Conservation (phyloP, 1,140 invertebrate genomes). For the Drosophila watanabei region DNA sequence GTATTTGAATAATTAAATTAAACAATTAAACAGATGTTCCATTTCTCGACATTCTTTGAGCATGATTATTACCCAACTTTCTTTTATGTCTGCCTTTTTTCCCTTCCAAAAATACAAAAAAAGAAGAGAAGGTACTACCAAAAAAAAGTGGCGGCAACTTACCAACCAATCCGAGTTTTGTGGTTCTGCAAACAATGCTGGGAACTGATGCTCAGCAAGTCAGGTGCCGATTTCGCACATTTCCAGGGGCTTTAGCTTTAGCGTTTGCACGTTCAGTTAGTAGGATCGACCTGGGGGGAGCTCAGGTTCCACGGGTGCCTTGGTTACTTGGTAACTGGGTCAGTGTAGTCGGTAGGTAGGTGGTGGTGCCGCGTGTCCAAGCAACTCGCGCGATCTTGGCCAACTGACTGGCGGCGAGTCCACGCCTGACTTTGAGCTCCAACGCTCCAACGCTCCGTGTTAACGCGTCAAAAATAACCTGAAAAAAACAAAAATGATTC, state of each 20-base stretch:
- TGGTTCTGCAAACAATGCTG: constrained; percentile 6
- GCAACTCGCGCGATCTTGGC: constrained; percentile 66
- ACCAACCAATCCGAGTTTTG: constrained; percentile 40
- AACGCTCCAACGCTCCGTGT: constrained; percentile 52
- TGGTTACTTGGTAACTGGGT: constrained; percentile 18
- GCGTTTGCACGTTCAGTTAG: constrained; percentile 38
- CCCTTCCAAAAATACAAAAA: background rate
- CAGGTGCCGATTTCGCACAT: constrained; percentile 47
- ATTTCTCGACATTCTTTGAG: background rate
- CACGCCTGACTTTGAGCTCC: constrained; percentile 39
- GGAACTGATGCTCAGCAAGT: constrained; percentile 16
- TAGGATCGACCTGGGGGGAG: background rate
- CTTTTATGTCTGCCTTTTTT: constrained; percentile 5
- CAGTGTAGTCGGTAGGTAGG: constrained; percentile 1
- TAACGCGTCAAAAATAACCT: constrained; percentile 79
- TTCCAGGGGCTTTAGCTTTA: constrained; percentile 13
- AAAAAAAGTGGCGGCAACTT: constrained; percentile 23
- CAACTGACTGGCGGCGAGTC: constrained; percentile 64
- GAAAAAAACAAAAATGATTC: constrained; percentile 45
- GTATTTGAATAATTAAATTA: constrained; percentile 12
- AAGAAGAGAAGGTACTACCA: constrained; percentile 8
- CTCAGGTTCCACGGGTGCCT: constrained; percentile 3
- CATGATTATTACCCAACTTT: constrained; percentile 38
- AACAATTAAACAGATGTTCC: constrained; percentile 13
- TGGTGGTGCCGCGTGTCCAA: constrained; percentile 59